Conservation (phyloP, 2,113 vertebrate genomes). For the Procavia capensis region DNA sequence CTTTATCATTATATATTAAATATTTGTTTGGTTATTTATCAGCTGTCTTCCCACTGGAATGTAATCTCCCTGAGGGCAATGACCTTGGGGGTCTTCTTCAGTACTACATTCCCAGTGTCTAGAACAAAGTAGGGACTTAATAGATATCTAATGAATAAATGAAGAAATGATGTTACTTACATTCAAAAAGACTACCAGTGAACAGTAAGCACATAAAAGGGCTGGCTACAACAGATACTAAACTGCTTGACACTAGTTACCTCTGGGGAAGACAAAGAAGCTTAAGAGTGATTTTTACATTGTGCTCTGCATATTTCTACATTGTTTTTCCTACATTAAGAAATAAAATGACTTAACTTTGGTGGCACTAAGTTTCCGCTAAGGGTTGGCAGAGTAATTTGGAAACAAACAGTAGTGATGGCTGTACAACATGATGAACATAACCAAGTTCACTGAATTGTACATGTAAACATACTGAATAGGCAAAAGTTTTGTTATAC, state of each 20-base stretch:
- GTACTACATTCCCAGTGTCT: background rate
- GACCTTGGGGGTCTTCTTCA: background rate
- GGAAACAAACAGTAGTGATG: background rate
- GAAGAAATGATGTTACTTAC: slow-evolving; percentile 31
- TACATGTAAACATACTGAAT: background rate
- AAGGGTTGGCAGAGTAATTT: background rate
- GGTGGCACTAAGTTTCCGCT: too few relatives aligned
- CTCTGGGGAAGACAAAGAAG: background rate
- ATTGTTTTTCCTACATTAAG: slow-evolving; percentile 35
- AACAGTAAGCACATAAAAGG: background rate
- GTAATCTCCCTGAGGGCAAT: slow-evolving; percentile 28
- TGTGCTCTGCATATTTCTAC: background rate
- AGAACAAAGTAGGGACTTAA: background rate
- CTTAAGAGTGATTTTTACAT: background rate
- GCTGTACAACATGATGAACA: background rate
- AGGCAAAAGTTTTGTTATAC: background rate
- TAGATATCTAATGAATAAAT: background rate
- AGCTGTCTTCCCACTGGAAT: background rate
- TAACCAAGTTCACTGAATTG: background rate
- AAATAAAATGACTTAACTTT: background rate
- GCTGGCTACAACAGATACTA: background rate
- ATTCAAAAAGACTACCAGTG: background rate
- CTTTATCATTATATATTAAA: background rate
- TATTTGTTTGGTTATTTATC: slow-evolving; percentile 26
- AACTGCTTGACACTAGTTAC: background rate